phyloP scores from a whole-genome alignment of 2,113 vertebrate genomes.

The Balaenoptera acutorostrata region DNA sequence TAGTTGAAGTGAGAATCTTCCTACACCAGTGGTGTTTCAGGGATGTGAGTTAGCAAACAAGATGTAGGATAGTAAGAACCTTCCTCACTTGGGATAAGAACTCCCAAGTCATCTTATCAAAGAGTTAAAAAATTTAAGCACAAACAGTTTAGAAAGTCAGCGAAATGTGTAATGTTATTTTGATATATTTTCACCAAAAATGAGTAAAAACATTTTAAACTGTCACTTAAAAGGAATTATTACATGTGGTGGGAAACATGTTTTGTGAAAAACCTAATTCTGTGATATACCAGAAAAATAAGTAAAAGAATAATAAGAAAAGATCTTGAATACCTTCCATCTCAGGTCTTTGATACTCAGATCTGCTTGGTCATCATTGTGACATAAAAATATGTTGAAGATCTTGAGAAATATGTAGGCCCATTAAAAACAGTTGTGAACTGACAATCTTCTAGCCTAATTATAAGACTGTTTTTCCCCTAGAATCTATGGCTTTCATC shows the following conservation, averaged over 20 bases:
- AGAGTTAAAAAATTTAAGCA: not conserved
- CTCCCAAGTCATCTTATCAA: not conserved
- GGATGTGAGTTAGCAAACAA: not conserved
- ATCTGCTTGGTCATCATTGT: not conserved
- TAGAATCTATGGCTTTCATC: not conserved
- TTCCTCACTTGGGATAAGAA: not conserved
- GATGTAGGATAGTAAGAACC: not conserved
- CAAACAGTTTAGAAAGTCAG: conserved; percentile 26
- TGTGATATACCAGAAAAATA: not conserved
- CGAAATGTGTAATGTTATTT: conserved; percentile 1
- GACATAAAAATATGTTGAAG: not conserved
- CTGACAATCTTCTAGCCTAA: not conserved
- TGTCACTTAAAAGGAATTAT: conserved; percentile 28
- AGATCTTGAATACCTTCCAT: not conserved
- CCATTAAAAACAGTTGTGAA: not conserved
- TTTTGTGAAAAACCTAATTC: conserved; percentile 22
- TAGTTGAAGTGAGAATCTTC: not conserved
- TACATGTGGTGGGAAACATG: not conserved
- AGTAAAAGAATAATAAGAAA: not conserved
- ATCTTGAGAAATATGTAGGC: not conserved
- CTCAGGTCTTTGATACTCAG: not conserved
- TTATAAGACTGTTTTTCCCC: not conserved
- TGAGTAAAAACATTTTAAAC: not conserved
- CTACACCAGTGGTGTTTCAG: not conserved
- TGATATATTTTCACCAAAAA: conserved; percentile 13